These are phyloP conservation scores for Antheraea pernyi DNA, from an alignment of 1,140 invertebrate species.

Conservation along the genomic window DNA sequence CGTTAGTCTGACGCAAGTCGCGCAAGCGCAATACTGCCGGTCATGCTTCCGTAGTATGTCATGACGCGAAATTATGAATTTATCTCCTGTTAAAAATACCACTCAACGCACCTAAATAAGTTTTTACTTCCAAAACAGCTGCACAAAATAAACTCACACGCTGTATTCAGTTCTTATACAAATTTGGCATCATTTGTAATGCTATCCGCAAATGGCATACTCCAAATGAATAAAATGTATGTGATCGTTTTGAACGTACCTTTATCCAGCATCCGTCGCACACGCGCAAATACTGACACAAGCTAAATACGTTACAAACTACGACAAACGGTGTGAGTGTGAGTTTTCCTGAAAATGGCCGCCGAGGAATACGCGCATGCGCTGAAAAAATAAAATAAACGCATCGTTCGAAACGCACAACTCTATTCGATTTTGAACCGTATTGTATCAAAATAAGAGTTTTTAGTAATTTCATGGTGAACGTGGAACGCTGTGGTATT, in stretches of 20 bases:
- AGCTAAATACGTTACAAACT: conserved; percentile 14
- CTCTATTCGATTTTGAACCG: conserved; percentile 13
- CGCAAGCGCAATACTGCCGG: too few relatives aligned
- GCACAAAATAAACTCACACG: too few relatives aligned
- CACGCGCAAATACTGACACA: conserved; percentile 28
- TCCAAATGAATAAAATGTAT: neutral
- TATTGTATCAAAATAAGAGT: conserved; percentile 2
- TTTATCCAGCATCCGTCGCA: conserved; percentile 43
- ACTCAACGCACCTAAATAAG: too few relatives aligned
- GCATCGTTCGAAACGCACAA: neutral
- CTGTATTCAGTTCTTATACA: too few relatives aligned
- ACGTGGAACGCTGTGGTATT: conserved; percentile 9
- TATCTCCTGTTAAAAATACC: too few relatives aligned
- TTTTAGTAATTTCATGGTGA: neutral
- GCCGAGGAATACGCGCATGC: conserved; percentile 35
- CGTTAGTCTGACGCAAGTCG: too few relatives aligned
- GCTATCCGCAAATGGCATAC: too few relatives aligned
- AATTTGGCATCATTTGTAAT: too few relatives aligned
- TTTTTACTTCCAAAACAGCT: too few relatives aligned
- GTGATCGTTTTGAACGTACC: conserved; percentile 23
- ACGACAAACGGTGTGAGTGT: conserved; percentile 24
- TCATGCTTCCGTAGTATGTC: too few relatives aligned
- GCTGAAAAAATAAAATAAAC: conserved; percentile 15
- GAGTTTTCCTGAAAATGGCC: conserved; percentile 47
- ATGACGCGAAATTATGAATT: too few relatives aligned